These are phyloP conservation scores for Hippocampus comes DNA, from an alignment of 2,113 vertebrate genomes.

Conservation along the genomic window DNA sequence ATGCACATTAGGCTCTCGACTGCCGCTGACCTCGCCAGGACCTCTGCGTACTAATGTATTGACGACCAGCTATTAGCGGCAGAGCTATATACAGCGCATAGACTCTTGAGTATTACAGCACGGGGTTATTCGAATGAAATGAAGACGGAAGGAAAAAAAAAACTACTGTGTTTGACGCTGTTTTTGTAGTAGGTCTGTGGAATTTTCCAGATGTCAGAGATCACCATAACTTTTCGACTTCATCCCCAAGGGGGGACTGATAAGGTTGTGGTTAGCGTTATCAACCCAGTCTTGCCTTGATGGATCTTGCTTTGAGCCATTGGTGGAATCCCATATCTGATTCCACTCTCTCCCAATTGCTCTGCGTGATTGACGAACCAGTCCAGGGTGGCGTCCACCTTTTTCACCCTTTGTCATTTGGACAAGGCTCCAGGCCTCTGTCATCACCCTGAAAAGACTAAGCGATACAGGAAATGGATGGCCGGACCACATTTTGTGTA, in stretches of 20 bases:
- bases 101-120: not conserved
- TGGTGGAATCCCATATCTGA: too few relatives aligned
- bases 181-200: not conserved
- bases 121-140: not conserved
- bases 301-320: too few relatives aligned
- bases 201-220: not conserved
- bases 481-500: too few relatives aligned
- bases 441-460: not conserved
- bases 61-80: conserved; percentile 33
- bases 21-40: conserved; percentile 49
- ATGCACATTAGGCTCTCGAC: conserved; percentile 34
- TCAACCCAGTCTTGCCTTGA: not conserved
- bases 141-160: not conserved
- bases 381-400: not conserved
- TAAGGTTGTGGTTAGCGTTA: not conserved
- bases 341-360: too few relatives aligned
- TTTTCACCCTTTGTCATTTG: not conserved
- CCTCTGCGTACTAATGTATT: conserved; percentile 34
- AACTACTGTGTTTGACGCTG: not conserved
- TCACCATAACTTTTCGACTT: not conserved
- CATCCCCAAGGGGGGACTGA: not conserved
- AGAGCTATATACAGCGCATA: conserved; percentile 3
- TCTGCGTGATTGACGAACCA: not conserved
- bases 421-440: not conserved
- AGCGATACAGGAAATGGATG: not conserved